Evolutionary conservation across 2,888 invertebrate species (phyloP), one percentile per base, ranked within the genome.

Genomic region (Drosophila merina): DNA sequence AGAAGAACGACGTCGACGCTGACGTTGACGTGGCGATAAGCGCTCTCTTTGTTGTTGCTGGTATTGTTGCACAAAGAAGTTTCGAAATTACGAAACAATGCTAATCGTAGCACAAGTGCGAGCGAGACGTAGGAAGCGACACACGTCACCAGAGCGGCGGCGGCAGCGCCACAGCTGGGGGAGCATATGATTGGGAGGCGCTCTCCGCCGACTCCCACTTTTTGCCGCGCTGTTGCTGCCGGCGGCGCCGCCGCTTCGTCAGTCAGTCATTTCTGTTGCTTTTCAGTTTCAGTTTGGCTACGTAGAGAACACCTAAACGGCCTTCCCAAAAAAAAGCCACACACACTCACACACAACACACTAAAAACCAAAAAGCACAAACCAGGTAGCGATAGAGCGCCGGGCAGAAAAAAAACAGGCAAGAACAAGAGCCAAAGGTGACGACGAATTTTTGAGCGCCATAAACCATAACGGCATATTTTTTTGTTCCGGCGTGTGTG

Each of bases 251-350:
- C 50, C 50, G 57, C 50, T 30, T 52, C 40, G 64, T 33, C 68
- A 85, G 78, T 79, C 84, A 82, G 78, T 86, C 86, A 59, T 77
- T 75, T 72, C 80, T 77, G 76, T 83, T 82, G 83, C 83, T 76
- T 79, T 79, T 84, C 81, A 79, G 79, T 86, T 83, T 83, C 70
- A 81, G 78, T 78, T 81, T 67, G 70, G 62, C 84, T 83, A 79
- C 79, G 79, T 84, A 62, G 62, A 62, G 60, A 62, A 60, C 60
- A 62, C 40, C 40, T 42, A 42, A 60, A 48, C 60, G 60, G 60
- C 60, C 62, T 62, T 62, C 62, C 62, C 62, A 31, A 62, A 62
- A 60, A 45, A 55, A 30, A 20, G 20, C 20, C 20, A 33, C 40
- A 14, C 70, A 75, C 59, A 77, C 26, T 5, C 26, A n/a, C 7